Percentiles rank a stretch among this genome's conserved stretches.
These are phyloP conservation scores for Neocrepidodera transversa DNA, from an alignment of 2,888 invertebrate species.

Conservation along the genomic window DNA sequence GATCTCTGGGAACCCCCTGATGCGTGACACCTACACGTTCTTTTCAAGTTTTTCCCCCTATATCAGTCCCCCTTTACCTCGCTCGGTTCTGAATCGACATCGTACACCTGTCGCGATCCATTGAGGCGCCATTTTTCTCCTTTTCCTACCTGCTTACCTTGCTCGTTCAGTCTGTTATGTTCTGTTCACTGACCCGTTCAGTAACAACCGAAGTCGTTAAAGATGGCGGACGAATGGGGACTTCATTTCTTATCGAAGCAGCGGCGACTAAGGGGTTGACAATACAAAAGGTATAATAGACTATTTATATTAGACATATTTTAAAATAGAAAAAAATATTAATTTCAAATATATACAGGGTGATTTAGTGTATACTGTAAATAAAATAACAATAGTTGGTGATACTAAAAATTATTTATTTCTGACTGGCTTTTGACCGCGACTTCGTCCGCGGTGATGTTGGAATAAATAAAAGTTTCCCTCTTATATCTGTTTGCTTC, in stretches of 20 bases:
- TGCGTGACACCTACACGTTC: slow-evolving; percentile 26
- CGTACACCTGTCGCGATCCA: slow-evolving; percentile 40
- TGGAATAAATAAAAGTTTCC: no score
- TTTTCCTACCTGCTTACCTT: slow-evolving; percentile 42
- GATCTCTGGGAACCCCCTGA: slow-evolving; percentile 28
- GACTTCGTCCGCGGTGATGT: no score
- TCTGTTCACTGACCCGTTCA: slow-evolving; percentile 32
- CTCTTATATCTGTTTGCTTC: no score
- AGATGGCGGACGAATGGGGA: slow-evolving; percentile 27
- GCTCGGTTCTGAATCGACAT: slow-evolving; percentile 27
- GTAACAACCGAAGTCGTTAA: slow-evolving; percentile 26
- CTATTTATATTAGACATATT: no score
- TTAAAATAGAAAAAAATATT: no score
- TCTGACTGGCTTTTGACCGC: no score
- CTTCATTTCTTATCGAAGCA: slow-evolving; percentile 10
- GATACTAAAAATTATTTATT: no score
- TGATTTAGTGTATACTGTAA: no score
- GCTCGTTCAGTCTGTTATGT: slow-evolving; percentile 24
- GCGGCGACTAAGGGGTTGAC: no score
- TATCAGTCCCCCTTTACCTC: neutral
- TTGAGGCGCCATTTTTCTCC: slow-evolving; percentile 37
- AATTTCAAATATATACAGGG: no score
- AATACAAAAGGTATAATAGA: no score
- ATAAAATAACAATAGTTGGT: no score
- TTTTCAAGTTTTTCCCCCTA: slow-evolving; percentile 19